Conservation (phyloP, 2,113 vertebrate species). For the Perca schrenkii region DNA sequence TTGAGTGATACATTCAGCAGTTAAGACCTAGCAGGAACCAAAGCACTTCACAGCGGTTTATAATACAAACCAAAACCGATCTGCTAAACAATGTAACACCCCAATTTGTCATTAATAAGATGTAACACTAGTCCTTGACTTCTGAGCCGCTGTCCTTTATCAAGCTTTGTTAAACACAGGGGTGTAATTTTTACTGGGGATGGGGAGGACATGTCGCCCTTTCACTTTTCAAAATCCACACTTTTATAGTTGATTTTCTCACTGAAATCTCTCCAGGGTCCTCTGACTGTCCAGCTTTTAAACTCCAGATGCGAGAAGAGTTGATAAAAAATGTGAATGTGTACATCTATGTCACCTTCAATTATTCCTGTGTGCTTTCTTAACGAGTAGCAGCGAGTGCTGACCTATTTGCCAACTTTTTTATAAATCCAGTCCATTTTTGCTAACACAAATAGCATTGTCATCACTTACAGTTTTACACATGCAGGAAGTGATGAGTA, state of each 20-base stretch:
- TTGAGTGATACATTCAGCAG: background rate
- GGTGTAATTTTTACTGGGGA: background rate
- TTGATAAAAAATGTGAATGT: background rate
- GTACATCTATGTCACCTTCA: background rate
- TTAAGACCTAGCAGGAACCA: background rate
- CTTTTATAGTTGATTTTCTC: no score
- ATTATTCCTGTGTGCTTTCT: background rate
- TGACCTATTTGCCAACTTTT: background rate
- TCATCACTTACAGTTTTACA: background rate
- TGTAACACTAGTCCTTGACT: background rate
- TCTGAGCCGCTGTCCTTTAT: background rate
- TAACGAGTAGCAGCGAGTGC: background rate
- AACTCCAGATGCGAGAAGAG: background rate
- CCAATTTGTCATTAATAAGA: background rate
- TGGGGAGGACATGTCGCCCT: no score
- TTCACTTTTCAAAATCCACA: no score
- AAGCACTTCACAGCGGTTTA: background rate
- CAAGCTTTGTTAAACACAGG: background rate
- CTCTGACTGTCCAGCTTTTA: background rate
- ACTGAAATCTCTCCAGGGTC: background rate
- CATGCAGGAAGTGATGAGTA: background rate
- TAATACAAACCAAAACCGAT: background rate
- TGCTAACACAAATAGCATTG: background rate
- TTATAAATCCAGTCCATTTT: background rate
- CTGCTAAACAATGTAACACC: no score